Evolutionary conservation across 2,113 vertebrate genomes (phyloP).

Genomic region (Hyla sarda): DNA sequence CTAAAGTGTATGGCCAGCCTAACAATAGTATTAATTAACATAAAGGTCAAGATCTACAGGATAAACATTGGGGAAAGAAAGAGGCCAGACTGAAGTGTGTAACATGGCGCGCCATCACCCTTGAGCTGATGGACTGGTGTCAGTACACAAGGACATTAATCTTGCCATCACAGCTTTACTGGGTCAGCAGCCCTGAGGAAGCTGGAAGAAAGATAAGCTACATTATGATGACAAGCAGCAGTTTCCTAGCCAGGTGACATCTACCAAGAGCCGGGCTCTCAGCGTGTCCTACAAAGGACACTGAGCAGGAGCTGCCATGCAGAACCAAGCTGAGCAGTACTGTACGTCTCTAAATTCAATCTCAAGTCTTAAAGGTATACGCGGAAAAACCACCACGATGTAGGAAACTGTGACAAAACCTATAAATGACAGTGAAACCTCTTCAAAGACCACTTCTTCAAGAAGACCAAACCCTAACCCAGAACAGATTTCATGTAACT

Average conservation of each 20-base stretch:
- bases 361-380: neutral
- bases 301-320: constrained; percentile 11
- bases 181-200: neutral
- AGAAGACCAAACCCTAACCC: too few relatives aligned
- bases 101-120: neutral
- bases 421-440: too few relatives aligned
- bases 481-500: too few relatives aligned
- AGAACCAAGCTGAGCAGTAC: neutral
- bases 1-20: neutral
- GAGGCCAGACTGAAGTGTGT: neutral
- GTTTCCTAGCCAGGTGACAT: neutral
- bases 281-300: constrained; percentile 32
- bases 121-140: neutral
- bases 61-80: neutral
- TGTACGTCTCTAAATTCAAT: neutral
- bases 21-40: neutral
- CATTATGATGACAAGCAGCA: neutral
- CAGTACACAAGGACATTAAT: neutral
- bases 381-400: too few relatives aligned
- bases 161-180: neutral
- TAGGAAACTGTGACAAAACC: too few relatives aligned
- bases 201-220: neutral
- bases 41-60: neutral
- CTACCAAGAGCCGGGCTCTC: constrained; percentile 12
- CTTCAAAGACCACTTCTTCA: too few relatives aligned